Evolutionary conservation across 2,888 invertebrate species (phyloP).

Genomic region (Calameuta idolon): DNA sequence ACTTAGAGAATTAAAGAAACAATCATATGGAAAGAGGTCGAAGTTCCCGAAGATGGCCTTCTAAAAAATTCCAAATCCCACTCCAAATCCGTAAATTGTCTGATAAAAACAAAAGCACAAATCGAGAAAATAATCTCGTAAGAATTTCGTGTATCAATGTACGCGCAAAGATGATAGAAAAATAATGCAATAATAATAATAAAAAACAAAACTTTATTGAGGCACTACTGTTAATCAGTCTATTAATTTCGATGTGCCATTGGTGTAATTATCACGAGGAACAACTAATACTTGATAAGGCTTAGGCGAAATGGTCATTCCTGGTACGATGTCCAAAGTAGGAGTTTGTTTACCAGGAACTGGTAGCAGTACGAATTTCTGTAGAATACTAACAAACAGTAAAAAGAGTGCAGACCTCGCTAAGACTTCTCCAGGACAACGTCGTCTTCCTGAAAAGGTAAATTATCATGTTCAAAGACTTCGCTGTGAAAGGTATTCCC

Average conservation of each 20-base stretch:
- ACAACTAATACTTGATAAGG: conserved; percentile 68
- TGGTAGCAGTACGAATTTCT: conserved; percentile 69
- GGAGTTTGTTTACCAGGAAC: conserved; percentile 64
- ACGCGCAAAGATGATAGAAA: too few species aligned
- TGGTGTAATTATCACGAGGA: conserved; percentile 31
- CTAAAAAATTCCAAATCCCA: neutral
- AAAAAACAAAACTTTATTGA: neutral
- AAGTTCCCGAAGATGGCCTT: neutral
- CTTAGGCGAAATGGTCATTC: conserved; percentile 72
- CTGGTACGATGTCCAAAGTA: conserved; percentile 67
- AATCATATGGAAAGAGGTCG: neutral
- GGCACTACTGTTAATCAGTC: neutral
- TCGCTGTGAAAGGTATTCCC: neutral
- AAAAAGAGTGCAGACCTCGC: conserved; percentile 74
- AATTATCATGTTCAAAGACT: neutral
- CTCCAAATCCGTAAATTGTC: neutral
- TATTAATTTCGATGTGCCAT: neutral
- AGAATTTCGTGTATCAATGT: too few species aligned
- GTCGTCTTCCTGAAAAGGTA: conserved; percentile 70
- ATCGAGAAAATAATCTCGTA: neutral
- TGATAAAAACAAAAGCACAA: neutral
- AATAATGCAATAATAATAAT: too few species aligned
- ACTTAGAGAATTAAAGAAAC: neutral
- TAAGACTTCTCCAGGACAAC: conserved; percentile 76
- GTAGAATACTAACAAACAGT: conserved; percentile 73